Percentiles rank a stretch among this genome's conserved stretches.
phyloP scores from a whole-genome alignment of 1,140 invertebrate species.

The Artemia franciscana region DNA sequence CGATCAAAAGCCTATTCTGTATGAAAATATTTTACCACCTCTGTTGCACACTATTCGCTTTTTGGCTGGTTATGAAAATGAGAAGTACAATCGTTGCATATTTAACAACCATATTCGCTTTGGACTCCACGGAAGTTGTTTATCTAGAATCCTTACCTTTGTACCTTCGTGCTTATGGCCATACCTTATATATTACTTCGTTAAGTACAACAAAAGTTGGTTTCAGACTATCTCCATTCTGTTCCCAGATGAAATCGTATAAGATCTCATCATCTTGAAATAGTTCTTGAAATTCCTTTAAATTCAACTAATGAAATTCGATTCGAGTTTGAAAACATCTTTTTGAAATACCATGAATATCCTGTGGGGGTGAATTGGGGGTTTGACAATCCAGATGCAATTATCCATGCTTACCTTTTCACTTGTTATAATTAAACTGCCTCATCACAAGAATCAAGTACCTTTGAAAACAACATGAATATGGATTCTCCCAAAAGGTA shows the following conservation, averaged over 20 bases:
- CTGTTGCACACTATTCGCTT: conserved; percentile 51
- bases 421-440: conserved; percentile 51
- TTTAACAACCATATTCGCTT: conserved; percentile 48
- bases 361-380: conserved; percentile 97
- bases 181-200: conserved; percentile 33
- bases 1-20: conserved; percentile 22
- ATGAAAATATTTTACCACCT: conserved; percentile 33
- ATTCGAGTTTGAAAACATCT: conserved; percentile 76
- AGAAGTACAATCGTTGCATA: conserved; percentile 59
- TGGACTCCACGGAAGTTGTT: conserved; percentile 33
- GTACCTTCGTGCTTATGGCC: conserved; percentile 78
- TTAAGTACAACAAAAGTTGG: not conserved
- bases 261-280: conserved; percentile 67
- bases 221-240: conserved; percentile 27
- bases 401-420: conserved; percentile 51
- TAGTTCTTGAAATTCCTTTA: conserved; percentile 51
- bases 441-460: conserved; percentile 40
- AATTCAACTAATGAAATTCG: conserved; percentile 53
- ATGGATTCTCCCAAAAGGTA: conserved; percentile 19
- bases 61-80: conserved; percentile 39
- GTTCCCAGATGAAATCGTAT: conserved; percentile 58
- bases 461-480: conserved; percentile 31
- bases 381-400: conserved; percentile 68
- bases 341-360: conserved; percentile 95
- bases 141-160: conserved; percentile 47